These are phyloP conservation scores for Pseudobourletiella spinata DNA, from an alignment of 1,140 invertebrate species.

Conservation along the genomic window DNA sequence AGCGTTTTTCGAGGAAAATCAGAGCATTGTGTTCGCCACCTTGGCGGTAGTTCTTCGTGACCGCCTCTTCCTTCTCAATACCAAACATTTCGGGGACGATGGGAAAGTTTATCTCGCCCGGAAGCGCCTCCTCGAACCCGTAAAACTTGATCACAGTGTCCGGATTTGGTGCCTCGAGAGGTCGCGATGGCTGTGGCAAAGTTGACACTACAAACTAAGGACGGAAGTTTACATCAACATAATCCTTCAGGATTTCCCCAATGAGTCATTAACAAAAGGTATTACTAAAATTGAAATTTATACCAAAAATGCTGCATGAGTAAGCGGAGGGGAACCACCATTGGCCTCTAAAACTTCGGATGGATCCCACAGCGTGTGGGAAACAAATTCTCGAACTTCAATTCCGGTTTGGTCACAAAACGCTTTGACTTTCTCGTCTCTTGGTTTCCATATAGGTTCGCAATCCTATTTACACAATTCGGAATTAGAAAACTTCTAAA, in stretches of 20 bases:
- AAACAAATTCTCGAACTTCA: slow-evolving; percentile 51
- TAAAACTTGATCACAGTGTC: slow-evolving; percentile 12
- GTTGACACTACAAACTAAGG: slow-evolving; percentile 32
- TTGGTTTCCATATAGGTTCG: slow-evolving; percentile 57
- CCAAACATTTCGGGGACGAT: slow-evolving; percentile 53
- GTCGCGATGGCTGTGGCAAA: slow-evolving; percentile 39
- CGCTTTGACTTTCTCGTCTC: slow-evolving; percentile 52
- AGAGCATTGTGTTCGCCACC: slow-evolving; percentile 61
- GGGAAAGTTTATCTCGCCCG: slow-evolving; percentile 11
- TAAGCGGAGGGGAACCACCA: slow-evolving; percentile 59
- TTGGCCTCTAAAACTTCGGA: slow-evolving; percentile 55
- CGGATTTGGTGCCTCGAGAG: not conserved
- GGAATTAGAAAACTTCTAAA: not conserved
- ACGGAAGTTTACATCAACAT: no score
- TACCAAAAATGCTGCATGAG: slow-evolving; percentile 63
- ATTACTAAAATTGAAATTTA: no score
- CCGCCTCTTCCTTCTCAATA: slow-evolving; percentile 45
- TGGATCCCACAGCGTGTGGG: slow-evolving; percentile 64
- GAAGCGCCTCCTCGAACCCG: not conserved
- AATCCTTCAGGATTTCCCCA: no score
- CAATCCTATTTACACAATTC: slow-evolving; percentile 45
- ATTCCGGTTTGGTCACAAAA: slow-evolving; percentile 51
- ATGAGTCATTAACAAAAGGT: no score
- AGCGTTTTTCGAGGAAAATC: slow-evolving; percentile 45
- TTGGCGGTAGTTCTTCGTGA: slow-evolving; percentile 44